phyloP scores from a whole-genome alignment of 1,140 invertebrate species.

The Limonius californicus region DNA sequence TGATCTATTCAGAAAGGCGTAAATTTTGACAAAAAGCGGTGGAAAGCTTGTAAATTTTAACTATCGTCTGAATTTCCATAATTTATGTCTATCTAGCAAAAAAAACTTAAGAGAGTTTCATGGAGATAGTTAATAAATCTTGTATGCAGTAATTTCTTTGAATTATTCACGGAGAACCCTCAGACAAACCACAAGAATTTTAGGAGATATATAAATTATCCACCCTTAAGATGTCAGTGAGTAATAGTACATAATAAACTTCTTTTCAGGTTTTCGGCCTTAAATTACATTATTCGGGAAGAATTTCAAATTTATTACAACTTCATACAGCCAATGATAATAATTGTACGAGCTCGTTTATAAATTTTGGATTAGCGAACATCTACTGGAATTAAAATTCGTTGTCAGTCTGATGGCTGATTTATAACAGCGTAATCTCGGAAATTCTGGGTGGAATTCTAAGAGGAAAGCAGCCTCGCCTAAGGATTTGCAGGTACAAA shows the following conservation, averaged over 20 bases:
- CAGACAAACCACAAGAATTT: background rate
- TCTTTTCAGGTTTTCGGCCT: too few species aligned
- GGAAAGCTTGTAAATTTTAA: too few species aligned
- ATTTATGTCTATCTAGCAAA: too few species aligned
- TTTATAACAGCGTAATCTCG: constrained; percentile 7
- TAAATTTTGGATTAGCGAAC: background rate
- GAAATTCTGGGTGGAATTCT: background rate
- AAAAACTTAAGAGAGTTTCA: too few species aligned
- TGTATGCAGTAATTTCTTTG: background rate
- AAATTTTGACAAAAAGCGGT: too few species aligned
- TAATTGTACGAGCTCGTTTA: too few species aligned
- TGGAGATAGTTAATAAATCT: constrained; percentile 2
- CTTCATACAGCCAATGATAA: too few species aligned
- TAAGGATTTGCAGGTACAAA: background rate
- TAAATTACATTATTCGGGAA: too few species aligned
- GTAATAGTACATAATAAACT: too few species aligned
- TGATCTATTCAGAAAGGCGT: too few species aligned
- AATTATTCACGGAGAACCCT: background rate
- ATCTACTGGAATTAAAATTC: background rate
- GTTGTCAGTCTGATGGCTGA: background rate
- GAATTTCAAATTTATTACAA: background rate
- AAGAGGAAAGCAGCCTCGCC: background rate
- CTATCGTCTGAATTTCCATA: too few species aligned
- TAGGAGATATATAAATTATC: constrained; percentile 12
- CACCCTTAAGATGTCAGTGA: background rate